Conservation (phyloP, 2,888 invertebrate genomes). For the Cylindroiulus punctatus region DNA sequence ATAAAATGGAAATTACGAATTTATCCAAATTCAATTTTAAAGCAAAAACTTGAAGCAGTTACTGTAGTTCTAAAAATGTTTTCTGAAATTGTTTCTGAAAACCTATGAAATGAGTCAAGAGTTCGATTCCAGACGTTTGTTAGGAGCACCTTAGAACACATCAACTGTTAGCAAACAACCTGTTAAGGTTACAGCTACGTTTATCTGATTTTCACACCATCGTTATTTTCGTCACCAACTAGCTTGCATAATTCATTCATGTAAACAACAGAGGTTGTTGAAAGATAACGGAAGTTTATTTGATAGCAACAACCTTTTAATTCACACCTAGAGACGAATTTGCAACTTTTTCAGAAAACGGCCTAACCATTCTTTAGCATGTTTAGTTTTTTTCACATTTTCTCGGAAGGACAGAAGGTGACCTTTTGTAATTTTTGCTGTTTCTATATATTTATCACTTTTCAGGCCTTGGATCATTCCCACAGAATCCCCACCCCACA, state of each 20-base stretch:
- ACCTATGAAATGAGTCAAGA: background rate
- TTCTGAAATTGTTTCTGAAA: background rate
- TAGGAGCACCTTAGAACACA: background rate
- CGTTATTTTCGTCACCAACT: background rate
- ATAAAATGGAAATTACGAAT: no score
- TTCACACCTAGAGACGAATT: background rate
- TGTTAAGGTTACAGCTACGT: background rate
- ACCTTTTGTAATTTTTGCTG: background rate
- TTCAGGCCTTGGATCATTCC: no score
- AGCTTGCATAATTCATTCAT: background rate
- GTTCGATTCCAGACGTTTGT: background rate
- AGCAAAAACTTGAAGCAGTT: no score
- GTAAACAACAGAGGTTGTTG: background rate
- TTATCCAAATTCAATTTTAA: no score
- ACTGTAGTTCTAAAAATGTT: no score
- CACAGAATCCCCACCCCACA: no score
- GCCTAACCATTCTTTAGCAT: background rate
- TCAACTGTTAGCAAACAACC: background rate
- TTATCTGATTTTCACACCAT: background rate
- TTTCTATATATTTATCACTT: no score
- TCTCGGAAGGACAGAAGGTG: background rate
- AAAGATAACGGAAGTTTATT: conserved; percentile 4
- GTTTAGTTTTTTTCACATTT: background rate
- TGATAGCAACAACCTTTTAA: conserved; percentile 28
- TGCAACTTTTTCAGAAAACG: background rate